Percentiles rank a stretch among this genome's conserved stretches.
Conservation (phyloP, 2,797 vertebrate species). For the Pantherophis vulpinus region DNA sequence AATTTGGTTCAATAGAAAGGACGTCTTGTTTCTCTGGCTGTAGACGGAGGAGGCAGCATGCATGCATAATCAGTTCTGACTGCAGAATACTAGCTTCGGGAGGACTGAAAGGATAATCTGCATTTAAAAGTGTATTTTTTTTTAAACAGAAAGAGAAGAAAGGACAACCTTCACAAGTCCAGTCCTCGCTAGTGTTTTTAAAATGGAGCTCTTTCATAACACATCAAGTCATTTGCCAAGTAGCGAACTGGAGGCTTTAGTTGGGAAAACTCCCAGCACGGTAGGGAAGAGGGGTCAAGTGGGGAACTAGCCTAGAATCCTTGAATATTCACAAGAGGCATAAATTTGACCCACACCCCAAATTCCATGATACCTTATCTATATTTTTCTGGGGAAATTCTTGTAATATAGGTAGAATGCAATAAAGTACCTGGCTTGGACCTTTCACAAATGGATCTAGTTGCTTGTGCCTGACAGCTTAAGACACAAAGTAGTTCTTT, state of each 20-base stretch:
- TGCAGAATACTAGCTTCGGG: neutral
- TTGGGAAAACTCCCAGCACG: neutral
- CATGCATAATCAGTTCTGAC: constrained; percentile 36
- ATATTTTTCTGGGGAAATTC: neutral
- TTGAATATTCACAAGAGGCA: neutral
- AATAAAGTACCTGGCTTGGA: neutral
- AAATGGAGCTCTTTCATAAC: constrained; percentile 9
- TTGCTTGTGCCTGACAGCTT: neutral
- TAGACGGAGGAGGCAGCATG: constrained; percentile 53
- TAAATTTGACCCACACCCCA: neutral
- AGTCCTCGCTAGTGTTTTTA: neutral
- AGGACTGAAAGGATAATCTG: neutral
- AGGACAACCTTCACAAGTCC: neutral
- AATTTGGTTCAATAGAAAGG: constrained; percentile 40
- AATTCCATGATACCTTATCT: neutral
- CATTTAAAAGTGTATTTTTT: neutral
- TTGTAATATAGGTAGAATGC: neutral
- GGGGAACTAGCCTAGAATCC: neutral
- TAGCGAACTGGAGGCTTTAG: neutral
- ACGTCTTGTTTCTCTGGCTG: constrained; percentile 53
- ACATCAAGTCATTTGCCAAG: neutral
- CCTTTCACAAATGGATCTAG: neutral
- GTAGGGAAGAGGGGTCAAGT: neutral
- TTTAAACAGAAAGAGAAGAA: neutral
- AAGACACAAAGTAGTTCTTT: neutral